Percentiles rank a stretch among this genome's conserved stretches.
These are phyloP conservation scores for Crossocerus cetratus DNA, from an alignment of 2,888 invertebrate genomes.

Conservation along the genomic window DNA sequence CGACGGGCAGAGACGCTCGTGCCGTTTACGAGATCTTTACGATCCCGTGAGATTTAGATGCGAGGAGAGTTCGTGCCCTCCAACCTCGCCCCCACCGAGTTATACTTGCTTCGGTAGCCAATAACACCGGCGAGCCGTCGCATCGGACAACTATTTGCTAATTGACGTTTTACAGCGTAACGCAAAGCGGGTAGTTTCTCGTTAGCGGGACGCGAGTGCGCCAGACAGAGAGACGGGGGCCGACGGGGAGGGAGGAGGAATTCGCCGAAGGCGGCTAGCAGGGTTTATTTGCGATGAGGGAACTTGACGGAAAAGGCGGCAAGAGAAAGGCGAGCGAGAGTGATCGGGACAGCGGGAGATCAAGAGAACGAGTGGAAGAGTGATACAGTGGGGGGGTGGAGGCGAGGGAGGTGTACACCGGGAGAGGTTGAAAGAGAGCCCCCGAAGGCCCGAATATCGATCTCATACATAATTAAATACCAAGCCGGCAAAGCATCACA, in stretches of 20 bases:
- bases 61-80: neutral
- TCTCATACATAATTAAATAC: slow-evolving; percentile 77
- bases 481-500: slow-evolving; percentile 74
- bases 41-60: slow-evolving; percentile 54
- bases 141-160: no score
- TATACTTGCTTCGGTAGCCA: no score
- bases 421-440: slow-evolving; percentile 51
- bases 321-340: slow-evolving; percentile 17
- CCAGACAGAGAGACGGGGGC: neutral
- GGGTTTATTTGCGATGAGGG: slow-evolving; percentile 42
- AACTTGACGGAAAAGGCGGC: slow-evolving; percentile 11
- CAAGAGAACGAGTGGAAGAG: slow-evolving; percentile 15
- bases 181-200: no score
- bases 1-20: slow-evolving; percentile 48
- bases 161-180: no score
- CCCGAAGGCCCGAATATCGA: slow-evolving; percentile 76
- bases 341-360: slow-evolving; percentile 13
- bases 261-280: slow-evolving; percentile 25
- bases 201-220: no score
- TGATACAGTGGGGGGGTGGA: slow-evolving; percentile 19
- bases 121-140: no score
- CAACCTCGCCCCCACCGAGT: no score
- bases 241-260: slow-evolving; percentile 2
- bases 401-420: slow-evolving; percentile 28
- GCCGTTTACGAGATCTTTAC: slow-evolving; percentile 64